Evolutionary conservation across 2,888 invertebrate genomes (phyloP), one percentile per base, ranked within the genome.

Genomic region (Plagiodera versicolora): DNA sequence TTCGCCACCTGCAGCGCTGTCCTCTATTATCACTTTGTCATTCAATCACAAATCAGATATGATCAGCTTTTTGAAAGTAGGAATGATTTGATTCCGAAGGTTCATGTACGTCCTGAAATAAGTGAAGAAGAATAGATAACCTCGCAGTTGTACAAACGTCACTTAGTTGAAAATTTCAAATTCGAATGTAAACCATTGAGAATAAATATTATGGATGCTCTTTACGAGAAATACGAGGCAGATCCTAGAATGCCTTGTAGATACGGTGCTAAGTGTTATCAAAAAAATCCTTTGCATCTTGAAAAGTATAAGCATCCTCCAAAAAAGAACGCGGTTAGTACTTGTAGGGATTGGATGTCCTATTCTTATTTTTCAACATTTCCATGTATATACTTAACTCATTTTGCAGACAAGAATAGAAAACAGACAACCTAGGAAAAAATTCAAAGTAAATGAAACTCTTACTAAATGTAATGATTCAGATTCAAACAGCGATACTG

Each of bases 191-290:
- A 5, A 24, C 24, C n/a, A 14, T 14, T 14, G 14, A 14, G 51
- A 16, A 9, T 30, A 9, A 32, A 58, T 18, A 39, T 24, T 24
- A 24, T 39, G 39, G 39, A 39, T 4, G 3, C 39, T 39, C 2
- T 2, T 14, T 46, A 55, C 14, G 48, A 70, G 63, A 70, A 73
- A 50, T 74, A 74, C 47, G 64, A 67, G 4, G 70, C 75, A 45
- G 79, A 79, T 68, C 60, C 71, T 2, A 66, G 90, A 77, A 81
- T 79, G 45, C 78, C 85, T 48, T 95, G 95, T 77, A 89, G 89
- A 80, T 94, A 91, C 76, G 91, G 92, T 54, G 77, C 75, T 4
- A 86, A 88, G 68, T 95, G 95, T 78, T 94, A 92, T 77, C 92
- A 92, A 74, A 90, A 87, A 74, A 94, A 93, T 82, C 82, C 88